Base-by-base conservation (phyloP, 2,113 vertebrate species). In the Nannospalax galili region DNA sequence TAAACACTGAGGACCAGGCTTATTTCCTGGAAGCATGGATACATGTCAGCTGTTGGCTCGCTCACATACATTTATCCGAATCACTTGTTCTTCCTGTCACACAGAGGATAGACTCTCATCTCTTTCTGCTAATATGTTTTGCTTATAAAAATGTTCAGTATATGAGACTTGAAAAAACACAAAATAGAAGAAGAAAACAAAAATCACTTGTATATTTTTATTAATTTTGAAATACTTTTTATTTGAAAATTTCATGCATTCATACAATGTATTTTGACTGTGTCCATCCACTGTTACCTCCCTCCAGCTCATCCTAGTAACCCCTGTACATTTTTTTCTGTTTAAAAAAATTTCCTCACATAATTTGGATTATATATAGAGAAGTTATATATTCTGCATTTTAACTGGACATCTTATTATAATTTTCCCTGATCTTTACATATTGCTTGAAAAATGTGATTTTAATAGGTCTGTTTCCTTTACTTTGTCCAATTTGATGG, bases 401-500 rank as follows among this genome's bases (percentile, higher is more conserved):
- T 95, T 87, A 67, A 88, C 17, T 86, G 91, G 80, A n/a, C 32
- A 69, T 77, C 24, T 37, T 60, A 80, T 64, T 89, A 45, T 79
- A 64, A 80, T 94, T 88, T 75, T 56, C 56, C 4, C 4, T 80
- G 64, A 42, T 60, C 19, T 84, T 94, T 80, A 90, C 84, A 72
- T 90, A 10, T 74, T 92, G 9, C 40, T 95, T 72, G 37, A 92
- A 95, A 89, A 58, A n/a, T 82, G 14, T 92, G 42, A 88, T n/a
- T 80, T 32, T 88, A 84, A 73, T 74, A n/a, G 26, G 40, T 95
- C 3, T 3, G 40, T 90, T 95, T 92, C 40, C 40, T 93, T 91
- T 70, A 17, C 79, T 42, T 91, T 79, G 95, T 93, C 67, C 8
- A 84, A 35, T 92, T 95, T 87, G 56, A 42, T 72, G 7, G 19